phyloP scores from a whole-genome alignment of 2,888 invertebrate genomes.

The Anoplius nigerrimus region DNA sequence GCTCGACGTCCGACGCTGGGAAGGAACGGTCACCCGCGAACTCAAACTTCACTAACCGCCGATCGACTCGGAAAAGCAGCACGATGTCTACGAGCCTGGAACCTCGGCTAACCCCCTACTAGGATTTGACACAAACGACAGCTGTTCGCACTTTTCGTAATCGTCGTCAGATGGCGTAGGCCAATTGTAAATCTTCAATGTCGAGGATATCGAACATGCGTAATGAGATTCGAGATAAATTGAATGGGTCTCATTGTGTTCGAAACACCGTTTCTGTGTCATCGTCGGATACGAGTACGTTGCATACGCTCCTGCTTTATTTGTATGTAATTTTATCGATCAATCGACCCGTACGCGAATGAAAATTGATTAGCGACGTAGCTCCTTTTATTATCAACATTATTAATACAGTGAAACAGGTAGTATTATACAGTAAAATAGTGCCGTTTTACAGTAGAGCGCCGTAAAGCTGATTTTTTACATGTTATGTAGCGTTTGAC shows the following conservation, averaged over 20 bases:
- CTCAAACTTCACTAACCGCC: constrained; percentile 51
- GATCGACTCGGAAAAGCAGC: constrained; percentile 38
- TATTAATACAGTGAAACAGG: constrained; percentile 70
- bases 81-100: constrained; percentile 45
- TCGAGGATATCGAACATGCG: not conserved
- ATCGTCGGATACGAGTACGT: too few relatives aligned
- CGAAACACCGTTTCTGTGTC: too few relatives aligned
- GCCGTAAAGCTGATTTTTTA: constrained; percentile 61
- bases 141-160: constrained; percentile 58
- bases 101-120: constrained; percentile 65
- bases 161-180: constrained; percentile 37
- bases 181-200: not conserved
- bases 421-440: constrained; percentile 71
- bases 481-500: constrained; percentile 54
- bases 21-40: too few relatives aligned
- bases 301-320: too few relatives aligned
- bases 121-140: constrained; percentile 67
- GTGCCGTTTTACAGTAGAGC: constrained; percentile 66
- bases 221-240: not conserved
- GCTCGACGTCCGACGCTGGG: not conserved
- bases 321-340: too few relatives aligned
- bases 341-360: too few relatives aligned
- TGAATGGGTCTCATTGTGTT: too few relatives aligned
- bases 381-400: constrained; percentile 69
- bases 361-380: constrained; percentile 32